Evolutionary conservation across 1,140 invertebrate genomes (phyloP), one percentile per base, ranked within the genome.

Genomic region (Dreissena polymorpha): DNA sequence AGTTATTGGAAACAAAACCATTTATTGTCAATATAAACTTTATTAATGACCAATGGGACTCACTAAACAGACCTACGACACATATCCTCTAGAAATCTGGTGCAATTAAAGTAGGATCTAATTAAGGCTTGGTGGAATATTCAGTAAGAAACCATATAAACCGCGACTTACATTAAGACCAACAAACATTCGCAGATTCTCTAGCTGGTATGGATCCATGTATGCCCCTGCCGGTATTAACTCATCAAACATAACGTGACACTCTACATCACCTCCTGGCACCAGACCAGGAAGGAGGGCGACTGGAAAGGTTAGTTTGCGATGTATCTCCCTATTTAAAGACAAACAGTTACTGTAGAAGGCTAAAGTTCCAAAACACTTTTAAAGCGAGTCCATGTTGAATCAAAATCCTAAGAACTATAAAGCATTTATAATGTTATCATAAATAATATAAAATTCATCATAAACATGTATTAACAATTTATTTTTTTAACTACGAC

Each of bases 181-280:
- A 14, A 70, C 80, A 69, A 67, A 69, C 7, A 39, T 39, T 60
- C 60, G 65, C 10, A 74, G 25, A 14, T 70, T 57, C 18, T 83
- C 49, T 49, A 83, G 18, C 51, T 74, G 80, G 27, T 68, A 72
- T 21, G 71, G 50, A 57, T 83, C 80, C 16, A 83, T 23, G 60
- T 74, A 83, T 49, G 80, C 80, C 29, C 80, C 80, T n/a, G 80
- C 67, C n/a, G 80, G 80, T 55, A 83, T 8, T 0, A 64, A 69
- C 49, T 83, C 71, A 49, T 51, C 60, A 25, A 83, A 75, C 64
- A 83, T 16, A 8, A 83, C 25, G 13, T 13, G 49, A 25, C 80
- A 83, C 14, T 57, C 60, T 14, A 83, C n/a, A 53, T 83, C 72
- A n/a, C 50, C 65, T 49, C n/a, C 29, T 21, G 18, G 2, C 27